Conservation (phyloP, 2,888 invertebrate species). For the Hipparchia semele region DNA sequence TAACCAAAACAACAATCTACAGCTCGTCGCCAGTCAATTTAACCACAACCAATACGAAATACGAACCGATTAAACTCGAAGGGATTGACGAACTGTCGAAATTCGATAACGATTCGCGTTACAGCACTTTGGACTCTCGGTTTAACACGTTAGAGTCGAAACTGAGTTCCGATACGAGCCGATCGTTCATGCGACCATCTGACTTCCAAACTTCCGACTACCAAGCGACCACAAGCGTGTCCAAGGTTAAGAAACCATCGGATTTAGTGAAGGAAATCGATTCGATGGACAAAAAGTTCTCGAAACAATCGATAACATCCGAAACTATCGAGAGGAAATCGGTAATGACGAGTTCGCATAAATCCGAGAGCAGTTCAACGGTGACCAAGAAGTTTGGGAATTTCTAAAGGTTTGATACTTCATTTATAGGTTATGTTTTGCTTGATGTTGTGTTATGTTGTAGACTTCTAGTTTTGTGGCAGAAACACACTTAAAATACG, state of each 20-base stretch:
- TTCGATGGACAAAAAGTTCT: constrained; percentile 85
- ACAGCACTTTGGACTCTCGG: constrained; percentile 75
- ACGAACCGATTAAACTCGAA: constrained; percentile 74
- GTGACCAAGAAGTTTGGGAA: constrained; percentile 82
- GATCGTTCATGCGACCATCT: constrained; percentile 78
- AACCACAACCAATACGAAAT: constrained; percentile 76
- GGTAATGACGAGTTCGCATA: constrained; percentile 85
- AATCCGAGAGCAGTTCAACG: constrained; percentile 81
- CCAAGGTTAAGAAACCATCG: constrained; percentile 64
- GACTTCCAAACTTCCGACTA: constrained; percentile 75
- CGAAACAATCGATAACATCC: constrained; percentile 87
- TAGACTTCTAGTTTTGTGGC: neutral
- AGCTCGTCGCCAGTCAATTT: constrained; percentile 81
- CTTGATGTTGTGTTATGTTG: constrained; percentile 16
- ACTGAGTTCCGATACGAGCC: constrained; percentile 74
- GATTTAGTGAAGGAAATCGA: constrained; percentile 79
- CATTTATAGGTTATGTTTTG: constrained; percentile 8
- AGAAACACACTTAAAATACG: neutral
- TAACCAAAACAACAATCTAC: constrained; percentile 82
- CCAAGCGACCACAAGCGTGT: constrained; percentile 57
- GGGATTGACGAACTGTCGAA: constrained; percentile 80
- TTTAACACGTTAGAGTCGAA: constrained; percentile 75
- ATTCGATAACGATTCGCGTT: constrained; percentile 78
- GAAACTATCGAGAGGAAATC: constrained; percentile 87
- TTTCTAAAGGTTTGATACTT: constrained; percentile 57